Evolutionary conservation across 2,797 vertebrate genomes (phyloP), one percentile per base, ranked within the genome.

Genomic region (Pelochelys cantorii): DNA sequence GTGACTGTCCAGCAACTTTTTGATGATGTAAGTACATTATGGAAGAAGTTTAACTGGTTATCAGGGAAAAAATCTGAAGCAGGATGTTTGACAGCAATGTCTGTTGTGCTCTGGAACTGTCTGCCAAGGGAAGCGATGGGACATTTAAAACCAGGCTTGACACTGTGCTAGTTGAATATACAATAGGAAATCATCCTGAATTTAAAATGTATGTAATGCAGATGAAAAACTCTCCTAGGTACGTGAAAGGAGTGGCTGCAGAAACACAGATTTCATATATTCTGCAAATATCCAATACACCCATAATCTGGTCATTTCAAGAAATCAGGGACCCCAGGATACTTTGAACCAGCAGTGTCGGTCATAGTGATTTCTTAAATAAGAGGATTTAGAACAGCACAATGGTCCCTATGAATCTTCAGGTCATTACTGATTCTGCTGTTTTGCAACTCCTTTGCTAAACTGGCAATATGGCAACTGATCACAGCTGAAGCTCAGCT

Each of bases 381-480:
- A 22, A 34, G 62, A 87, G 52, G 62, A 84, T 25, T 90, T 86
- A 81, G 18, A 94, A 37, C 59, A 79, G 79, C 2, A 87, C 82
- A 92, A 34, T 14, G 78, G 55, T 31, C 18, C 83, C 18, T 62
- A 74, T 42, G 90, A 94, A 93, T 87, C 94, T 93, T 48, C 79
- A 77, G 60, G 92, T 90, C 88, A 85, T 25, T 92, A 79, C 86
- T 90, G 59, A 37, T 80, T 93, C 78, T 90, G 78, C 80, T 92
- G 85, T 94, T 90, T 18, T 55, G 83, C 82, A 57, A 17, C 5
- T 82, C 56, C 53, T 57, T n/a, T 93, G 93, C 78, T 74, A 86
- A 92, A 86, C 84, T 86, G 79, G 53, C 84, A 91, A 75, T 77
- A 74, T 59, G 89, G 81, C 56, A 71, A 89, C 57, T 0, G 84